Base-by-base conservation (phyloP, 2,797 vertebrate genomes). In the Eulemur mongoz region DNA sequence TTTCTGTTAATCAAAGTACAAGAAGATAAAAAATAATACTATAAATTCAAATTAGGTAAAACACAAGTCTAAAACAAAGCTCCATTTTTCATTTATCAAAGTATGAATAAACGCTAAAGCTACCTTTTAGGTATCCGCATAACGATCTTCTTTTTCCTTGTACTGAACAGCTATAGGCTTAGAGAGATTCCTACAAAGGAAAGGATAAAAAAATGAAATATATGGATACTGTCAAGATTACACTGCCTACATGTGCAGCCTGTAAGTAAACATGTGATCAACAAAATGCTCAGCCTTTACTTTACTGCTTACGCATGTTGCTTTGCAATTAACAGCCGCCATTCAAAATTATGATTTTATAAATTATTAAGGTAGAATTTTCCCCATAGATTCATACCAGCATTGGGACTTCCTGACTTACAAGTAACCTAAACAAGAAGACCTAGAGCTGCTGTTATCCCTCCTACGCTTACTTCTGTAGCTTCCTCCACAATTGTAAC, bases 141-240 rank as follows among this genome's bases (percentile, higher is more conserved):
- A 99, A 63, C 99, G 99, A 97, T 99, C 99, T 94, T 99, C 99
- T 96, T 99, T 99, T 97, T 99, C 99, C 98, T 99, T 99, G 17
- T 99, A 99, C 96, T 99, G 99, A 75, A 99, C 99, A 18, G 99
- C 99, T 38, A 99, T 99, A 59, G 99, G 99, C 98, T 99, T 99
- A 97, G 97, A 98, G 90, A 99, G 98, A 96, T 99, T 99, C 98
- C 99, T 99, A 98, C 80, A 97, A 91, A 50, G 96, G 73, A 93
- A 97, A 10, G 79, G 63, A 95, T 54, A 43, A 50, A 27, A 93
- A 72, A 84, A 85, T 95, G 40, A 78, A 93, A 23, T 23, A 20
- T 63, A 61, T 70, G 67, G 50, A 72, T 7, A 72, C 11, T 72
- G 30, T 72, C 38, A 67, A 50, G 30, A 69, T 6, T 32, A 43